Evolutionary conservation across 2,888 invertebrate genomes (phyloP).

Genomic region (Macaria liturata): DNA sequence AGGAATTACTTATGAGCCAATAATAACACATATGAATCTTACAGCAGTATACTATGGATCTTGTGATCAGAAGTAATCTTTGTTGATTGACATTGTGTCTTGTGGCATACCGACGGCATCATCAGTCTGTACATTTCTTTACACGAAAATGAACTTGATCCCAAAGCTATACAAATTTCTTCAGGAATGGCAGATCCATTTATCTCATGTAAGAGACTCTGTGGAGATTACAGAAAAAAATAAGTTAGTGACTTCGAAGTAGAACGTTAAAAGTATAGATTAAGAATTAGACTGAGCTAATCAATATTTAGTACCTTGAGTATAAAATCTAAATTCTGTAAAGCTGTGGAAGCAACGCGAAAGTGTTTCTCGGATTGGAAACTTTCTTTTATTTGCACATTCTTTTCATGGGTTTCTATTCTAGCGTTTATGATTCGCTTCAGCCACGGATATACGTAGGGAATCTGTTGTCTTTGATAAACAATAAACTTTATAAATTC

Average conservation of each 20-base stretch:
- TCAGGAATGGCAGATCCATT: constrained; percentile 63
- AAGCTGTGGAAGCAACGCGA: constrained; percentile 64
- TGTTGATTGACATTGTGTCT: constrained; percentile 67
- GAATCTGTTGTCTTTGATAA: constrained; percentile 83
- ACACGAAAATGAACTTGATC: constrained; percentile 66
- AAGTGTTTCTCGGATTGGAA: constrained; percentile 72
- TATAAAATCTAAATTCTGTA: constrained; percentile 73
- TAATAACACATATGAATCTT: not conserved
- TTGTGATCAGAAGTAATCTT: constrained; percentile 70
- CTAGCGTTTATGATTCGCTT: constrained; percentile 71
- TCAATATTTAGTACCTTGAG: no score
- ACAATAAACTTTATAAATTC: constrained; percentile 82
- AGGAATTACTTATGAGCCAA: no score
- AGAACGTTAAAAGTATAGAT: no score
- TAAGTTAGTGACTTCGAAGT: no score
- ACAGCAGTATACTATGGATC: constrained; percentile 65
- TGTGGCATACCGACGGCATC: constrained; percentile 65
- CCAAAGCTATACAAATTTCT: constrained; percentile 71
- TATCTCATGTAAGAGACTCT: constrained; percentile 72
- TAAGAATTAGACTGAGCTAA: no score
- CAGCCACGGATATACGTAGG: constrained; percentile 76
- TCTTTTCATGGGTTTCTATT: constrained; percentile 47
- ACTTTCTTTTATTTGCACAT: constrained; percentile 49
- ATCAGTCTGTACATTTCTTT: constrained; percentile 72
- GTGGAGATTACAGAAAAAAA: constrained; percentile 19